These are phyloP conservation scores for Nycticryphes semicollaris DNA, from an alignment of 2,113 vertebrate species.

Conservation along the genomic window DNA sequence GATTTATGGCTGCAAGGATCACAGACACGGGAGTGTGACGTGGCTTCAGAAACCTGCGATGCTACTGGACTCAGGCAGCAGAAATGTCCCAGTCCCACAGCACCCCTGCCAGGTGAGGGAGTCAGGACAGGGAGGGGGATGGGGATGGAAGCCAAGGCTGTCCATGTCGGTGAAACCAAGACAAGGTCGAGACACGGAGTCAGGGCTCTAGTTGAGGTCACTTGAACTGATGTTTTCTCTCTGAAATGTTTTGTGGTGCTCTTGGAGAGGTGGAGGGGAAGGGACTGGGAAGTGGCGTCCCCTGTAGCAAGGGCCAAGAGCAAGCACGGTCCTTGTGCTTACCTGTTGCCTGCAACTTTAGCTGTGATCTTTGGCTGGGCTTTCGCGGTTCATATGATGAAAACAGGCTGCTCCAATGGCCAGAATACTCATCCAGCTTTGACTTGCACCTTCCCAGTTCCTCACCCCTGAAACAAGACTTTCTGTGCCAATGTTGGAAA, in stretches of 20 bases:
- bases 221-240: not conserved
- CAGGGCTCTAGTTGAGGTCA: not conserved
- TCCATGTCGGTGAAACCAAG: not conserved
- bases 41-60: not conserved
- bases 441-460: not conserved
- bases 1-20: accelerated
- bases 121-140: not conserved
- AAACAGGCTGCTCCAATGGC: not conserved
- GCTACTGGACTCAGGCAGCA: not conserved
- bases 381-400: not conserved
- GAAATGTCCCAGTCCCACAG: not conserved
- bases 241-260: not conserved
- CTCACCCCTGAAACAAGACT: not conserved
- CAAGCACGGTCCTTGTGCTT: not conserved
- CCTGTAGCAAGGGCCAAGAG: not conserved
- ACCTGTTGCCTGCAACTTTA: not conserved
- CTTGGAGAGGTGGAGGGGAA: not conserved
- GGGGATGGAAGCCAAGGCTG: not conserved
- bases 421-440: not conserved
- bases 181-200: not conserved
- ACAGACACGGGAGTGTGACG: accelerated
- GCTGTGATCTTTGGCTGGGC: not conserved
- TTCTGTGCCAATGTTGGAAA: not conserved
- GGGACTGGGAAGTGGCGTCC: not conserved
- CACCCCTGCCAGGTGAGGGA: not conserved